phyloP scores from a whole-genome alignment of 2,888 invertebrate species.

The Chironomus riparius region DNA sequence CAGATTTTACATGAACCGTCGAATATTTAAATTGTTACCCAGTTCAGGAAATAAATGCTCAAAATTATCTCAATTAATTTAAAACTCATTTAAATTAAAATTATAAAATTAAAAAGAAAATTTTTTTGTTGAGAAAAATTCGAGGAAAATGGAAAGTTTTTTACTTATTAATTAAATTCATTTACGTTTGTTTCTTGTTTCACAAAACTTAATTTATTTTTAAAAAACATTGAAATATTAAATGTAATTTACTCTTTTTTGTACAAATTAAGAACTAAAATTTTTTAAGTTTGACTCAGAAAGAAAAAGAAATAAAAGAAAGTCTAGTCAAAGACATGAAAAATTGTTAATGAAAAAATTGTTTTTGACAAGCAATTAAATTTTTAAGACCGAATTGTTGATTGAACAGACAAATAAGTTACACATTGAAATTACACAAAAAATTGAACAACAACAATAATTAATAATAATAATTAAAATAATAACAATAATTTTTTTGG shows the following conservation, averaged over 20 bases:
- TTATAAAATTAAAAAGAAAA: too few species aligned
- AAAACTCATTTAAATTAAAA: too few species aligned
- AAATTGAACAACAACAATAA: neutral
- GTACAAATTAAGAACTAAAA: slow-evolving; percentile 10
- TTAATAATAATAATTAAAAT: neutral
- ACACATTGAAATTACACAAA: neutral
- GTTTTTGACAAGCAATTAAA: neutral
- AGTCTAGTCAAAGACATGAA: neutral
- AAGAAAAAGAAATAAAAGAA: neutral
- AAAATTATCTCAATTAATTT: too few species aligned
- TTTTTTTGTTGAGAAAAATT: too few species aligned
- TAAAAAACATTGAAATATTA: neutral
- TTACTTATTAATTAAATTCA: slow-evolving; percentile 1
- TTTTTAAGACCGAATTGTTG: neutral
- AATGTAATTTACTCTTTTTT: slow-evolving; percentile 18
- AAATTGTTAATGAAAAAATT: neutral
- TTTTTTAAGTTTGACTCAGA: neutral
- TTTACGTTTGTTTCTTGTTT: slow-evolving; percentile 14
- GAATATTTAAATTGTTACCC: too few species aligned
- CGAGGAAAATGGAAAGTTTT: too few species aligned
- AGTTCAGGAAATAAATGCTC: too few species aligned
- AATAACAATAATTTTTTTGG: slow-evolving; percentile 4
- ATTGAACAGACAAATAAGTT: too few species aligned
- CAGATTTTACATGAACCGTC: too few species aligned
- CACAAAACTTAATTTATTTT: neutral